These are phyloP conservation scores for Maconellicoccus hirsutus DNA, from an alignment of 1,140 invertebrate species.

Conservation along the genomic window DNA sequence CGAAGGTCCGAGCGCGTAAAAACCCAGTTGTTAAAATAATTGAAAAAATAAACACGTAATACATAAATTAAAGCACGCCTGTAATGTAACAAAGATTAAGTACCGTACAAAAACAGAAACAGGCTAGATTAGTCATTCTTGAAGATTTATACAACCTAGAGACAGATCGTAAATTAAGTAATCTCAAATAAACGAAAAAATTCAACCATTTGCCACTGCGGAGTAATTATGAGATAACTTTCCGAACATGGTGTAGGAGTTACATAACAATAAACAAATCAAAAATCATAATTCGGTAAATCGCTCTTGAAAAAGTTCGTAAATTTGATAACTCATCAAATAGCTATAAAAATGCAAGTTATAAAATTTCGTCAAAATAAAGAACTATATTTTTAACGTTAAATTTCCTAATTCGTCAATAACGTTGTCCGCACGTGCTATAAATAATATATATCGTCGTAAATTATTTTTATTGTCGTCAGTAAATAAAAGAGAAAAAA, in stretches of 20 bases:
- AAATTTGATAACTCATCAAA: too few relatives aligned
- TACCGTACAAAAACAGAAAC: constrained; percentile 4
- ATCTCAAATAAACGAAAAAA: not conserved
- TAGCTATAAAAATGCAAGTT: too few relatives aligned
- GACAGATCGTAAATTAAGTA: constrained; percentile 21
- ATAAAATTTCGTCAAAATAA: too few relatives aligned
- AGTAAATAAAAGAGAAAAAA: too few relatives aligned
- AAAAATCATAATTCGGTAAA: too few relatives aligned
- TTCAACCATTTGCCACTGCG: not conserved
- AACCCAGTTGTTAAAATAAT: not conserved
- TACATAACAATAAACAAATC: too few relatives aligned
- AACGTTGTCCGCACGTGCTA: too few relatives aligned
- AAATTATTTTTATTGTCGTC: too few relatives aligned
- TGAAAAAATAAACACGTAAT: not conserved
- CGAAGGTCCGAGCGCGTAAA: not conserved
- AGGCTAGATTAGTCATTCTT: constrained; percentile 13
- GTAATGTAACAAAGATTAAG: not conserved
- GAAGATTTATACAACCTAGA: constrained; percentile 9
- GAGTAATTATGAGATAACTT: not conserved
- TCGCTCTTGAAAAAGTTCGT: too few relatives aligned
- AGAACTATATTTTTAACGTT: too few relatives aligned
- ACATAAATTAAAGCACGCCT: not conserved
- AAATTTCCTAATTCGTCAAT: too few relatives aligned
- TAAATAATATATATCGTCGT: too few relatives aligned
- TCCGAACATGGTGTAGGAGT: not conserved